Evolutionary conservation across 2,888 invertebrate genomes (phyloP), one percentile per base, ranked within the genome.

Genomic region (Trissonchulus sp.): DNA sequence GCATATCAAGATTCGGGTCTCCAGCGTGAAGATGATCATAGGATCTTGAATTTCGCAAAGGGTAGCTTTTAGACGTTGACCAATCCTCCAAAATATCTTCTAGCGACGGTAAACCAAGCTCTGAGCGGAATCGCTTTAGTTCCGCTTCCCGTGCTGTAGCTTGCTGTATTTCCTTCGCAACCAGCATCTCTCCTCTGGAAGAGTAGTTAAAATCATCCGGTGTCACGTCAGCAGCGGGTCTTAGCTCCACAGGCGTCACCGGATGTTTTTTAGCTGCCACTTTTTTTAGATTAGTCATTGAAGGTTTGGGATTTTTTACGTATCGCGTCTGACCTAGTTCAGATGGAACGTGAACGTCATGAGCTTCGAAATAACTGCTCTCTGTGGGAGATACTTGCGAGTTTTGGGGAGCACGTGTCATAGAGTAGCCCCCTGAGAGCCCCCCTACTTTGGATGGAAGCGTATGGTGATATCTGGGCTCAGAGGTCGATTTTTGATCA

Each of bases 121-220:
- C 79, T 36, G 78, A 77, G 1, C 85, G 80, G 78, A 82, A 80
- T 76, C 80, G 80, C n/a, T 84, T 81, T 63, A 88, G 81, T 76
- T 88, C 88, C 71, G 86, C 87, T 79, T 88, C 88, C 1, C 88
- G 81, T 76, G 87, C 86, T 63, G 84, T 81, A 78, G 86, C 82
- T 78, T 88, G 86, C 60, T 85, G 83, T 62, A 88, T 84, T 79
- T 88, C 88, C 69, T 82, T 79, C 0, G 86, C 87, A 35, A 87
- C 87, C 76, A 76, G n/a, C 18, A 2, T 30, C 35, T 75, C 72
- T 28, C 75, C 75, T 18, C n/a, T 18, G 18, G 74, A 74, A 23
- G 18, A 33, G 36, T 63, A 73, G 18, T 3, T n/a, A 8, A 15
- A 2, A 8, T 60, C 33, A 23, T n/a, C 60, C 48, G 48, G 48